Conservation (phyloP, 1,140 invertebrate species). For the Matsumurasca onukii region DNA sequence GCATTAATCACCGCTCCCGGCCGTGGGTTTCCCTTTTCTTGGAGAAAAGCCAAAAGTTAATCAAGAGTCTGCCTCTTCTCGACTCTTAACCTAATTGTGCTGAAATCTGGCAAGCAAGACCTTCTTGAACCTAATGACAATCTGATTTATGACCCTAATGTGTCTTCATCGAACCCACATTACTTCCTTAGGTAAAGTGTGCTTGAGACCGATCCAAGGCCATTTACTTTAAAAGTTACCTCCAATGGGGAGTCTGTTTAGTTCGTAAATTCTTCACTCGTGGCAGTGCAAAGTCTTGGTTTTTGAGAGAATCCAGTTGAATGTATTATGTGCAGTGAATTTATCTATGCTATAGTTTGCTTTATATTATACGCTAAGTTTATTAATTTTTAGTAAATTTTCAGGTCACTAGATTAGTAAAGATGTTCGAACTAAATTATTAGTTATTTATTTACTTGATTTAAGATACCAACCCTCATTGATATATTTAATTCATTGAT, state of each 20-base stretch:
- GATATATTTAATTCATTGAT: too few relatives aligned
- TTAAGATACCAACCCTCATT: too few relatives aligned
- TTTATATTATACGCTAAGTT: too few relatives aligned
- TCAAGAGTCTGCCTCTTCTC: slow-evolving; percentile 3
- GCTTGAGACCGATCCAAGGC: neutral
- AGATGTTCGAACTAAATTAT: too few relatives aligned
- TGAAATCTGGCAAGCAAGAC: slow-evolving; percentile 6
- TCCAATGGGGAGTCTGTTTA: slow-evolving; percentile 56
- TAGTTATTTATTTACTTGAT: too few relatives aligned
- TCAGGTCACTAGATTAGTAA: too few relatives aligned
- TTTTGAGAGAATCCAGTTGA: neutral
- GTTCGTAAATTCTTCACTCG: slow-evolving; percentile 54
- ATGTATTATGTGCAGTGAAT: too few relatives aligned
- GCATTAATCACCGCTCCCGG: too few relatives aligned
- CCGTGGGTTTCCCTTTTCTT: too few relatives aligned
- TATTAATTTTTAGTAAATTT: too few relatives aligned
- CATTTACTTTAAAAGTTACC: neutral
- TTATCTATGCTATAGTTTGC: too few relatives aligned
- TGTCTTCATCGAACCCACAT: neutral
- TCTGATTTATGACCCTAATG: neutral
- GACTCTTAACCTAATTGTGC: slow-evolving; percentile 2
- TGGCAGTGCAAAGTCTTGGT: neutral
- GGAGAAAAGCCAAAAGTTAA: slow-evolving; percentile 8
- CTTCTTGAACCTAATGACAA: neutral
- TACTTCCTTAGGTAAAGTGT: neutral